Percentiles rank a stretch among this genome's conserved stretches.
Conservation (phyloP, 2,113 vertebrate genomes). For the Romanogobio albipinnatus region DNA sequence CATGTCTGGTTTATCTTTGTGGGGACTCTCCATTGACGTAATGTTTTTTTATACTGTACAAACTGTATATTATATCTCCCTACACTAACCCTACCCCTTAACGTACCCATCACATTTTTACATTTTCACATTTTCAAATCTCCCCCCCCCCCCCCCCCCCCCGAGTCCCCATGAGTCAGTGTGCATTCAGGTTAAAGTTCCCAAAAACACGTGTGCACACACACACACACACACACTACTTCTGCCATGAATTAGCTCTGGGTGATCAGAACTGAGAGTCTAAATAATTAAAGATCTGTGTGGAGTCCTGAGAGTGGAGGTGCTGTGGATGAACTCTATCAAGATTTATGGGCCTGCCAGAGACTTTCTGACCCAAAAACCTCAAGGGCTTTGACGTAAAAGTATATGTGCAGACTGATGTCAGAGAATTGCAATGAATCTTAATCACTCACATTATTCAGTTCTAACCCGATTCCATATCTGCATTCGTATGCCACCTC, state of each 20-base stretch:
- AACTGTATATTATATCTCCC: too few species aligned
- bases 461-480: not conserved
- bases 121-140: too few species aligned
- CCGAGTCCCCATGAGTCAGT: too few species aligned
- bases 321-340: slow-evolving; percentile 29
- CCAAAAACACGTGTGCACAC: not conserved
- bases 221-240: not conserved
- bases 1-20: too few species aligned
- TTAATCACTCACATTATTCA: slow-evolving; percentile 27
- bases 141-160: too few species aligned
- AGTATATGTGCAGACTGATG: not conserved
- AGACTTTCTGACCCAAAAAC: slow-evolving; percentile 27
- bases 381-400: not conserved
- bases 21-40: too few species aligned
- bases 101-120: too few species aligned
- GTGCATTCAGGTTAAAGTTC: too few species aligned
- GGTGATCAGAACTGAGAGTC: slow-evolving; percentile 20
- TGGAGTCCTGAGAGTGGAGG: slow-evolving; percentile 9
- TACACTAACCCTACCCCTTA: too few species aligned
- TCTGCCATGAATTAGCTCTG: slow-evolving; percentile 17
- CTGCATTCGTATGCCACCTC: not conserved
- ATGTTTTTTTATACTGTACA: too few species aligned
- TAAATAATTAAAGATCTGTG: slow-evolving; percentile 49
- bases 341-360: slow-evolving; percentile 38
- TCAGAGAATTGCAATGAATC: not conserved